Percentiles rank a stretch among this genome's conserved stretches.
Conservation (phyloP, 1,140 invertebrate genomes). For the Drosophila kikkawai region DNA sequence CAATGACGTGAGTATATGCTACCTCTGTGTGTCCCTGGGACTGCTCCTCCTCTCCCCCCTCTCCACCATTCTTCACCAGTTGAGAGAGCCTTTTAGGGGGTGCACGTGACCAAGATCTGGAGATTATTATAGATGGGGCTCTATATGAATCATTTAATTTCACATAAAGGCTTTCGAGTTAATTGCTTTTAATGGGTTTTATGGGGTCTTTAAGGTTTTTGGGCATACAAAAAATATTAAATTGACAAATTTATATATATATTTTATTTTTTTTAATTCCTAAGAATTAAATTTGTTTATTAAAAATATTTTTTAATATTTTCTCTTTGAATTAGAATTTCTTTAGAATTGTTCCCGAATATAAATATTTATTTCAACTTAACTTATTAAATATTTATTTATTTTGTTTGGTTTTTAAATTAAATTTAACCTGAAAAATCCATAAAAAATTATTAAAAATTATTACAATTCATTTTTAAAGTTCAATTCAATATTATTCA, state of each 20-base stretch:
- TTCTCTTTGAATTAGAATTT: background rate
- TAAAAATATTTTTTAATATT: background rate
- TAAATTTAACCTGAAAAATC: background rate
- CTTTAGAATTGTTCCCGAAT: fast-evolving
- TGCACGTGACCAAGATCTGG: constrained; percentile 25
- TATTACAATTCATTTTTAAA: background rate
- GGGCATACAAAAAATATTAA: background rate
- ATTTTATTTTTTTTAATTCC: background rate
- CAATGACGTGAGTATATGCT: constrained; percentile 87
- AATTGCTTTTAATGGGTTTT: background rate
- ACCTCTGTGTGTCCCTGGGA: background rate
- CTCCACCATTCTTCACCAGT: background rate
- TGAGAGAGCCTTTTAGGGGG: constrained; percentile 3
- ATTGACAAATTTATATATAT: background rate
- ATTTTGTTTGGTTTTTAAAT: too few relatives aligned
- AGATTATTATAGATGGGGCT: background rate
- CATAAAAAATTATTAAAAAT: background rate
- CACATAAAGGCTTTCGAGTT: constrained; percentile 1
- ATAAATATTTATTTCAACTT: background rate
- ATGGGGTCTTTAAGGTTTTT: background rate
- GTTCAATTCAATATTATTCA: constrained; percentile 2
- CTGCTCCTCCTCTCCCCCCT: background rate
- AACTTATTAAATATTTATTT: background rate
- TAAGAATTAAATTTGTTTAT: background rate
- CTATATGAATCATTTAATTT: constrained; percentile 14